Evolutionary conservation across 2,797 vertebrate species (phyloP).

Genomic region (Pseudochirops cupreus): DNA sequence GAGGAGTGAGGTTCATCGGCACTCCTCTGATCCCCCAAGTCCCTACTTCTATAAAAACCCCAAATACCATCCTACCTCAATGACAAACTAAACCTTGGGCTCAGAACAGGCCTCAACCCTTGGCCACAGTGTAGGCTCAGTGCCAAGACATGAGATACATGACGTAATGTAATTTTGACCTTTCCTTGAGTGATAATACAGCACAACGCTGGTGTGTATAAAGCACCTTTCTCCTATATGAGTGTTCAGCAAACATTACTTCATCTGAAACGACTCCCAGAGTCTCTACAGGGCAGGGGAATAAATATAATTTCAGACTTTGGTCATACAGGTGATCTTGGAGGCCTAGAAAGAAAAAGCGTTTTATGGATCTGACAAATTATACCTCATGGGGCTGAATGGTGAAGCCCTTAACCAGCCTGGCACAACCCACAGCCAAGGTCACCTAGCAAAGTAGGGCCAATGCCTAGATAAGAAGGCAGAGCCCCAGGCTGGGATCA

Average conservation of each 20-base stretch:
- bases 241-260: not conserved
- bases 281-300: constrained; percentile 20
- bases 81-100: not conserved
- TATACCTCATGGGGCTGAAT: not conserved
- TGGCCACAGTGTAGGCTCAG: not conserved
- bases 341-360: constrained; percentile 32
- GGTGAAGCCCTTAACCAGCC: not conserved
- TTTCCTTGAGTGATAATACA: not conserved
- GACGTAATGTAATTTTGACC: not conserved
- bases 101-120: not conserved
- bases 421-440: constrained; percentile 2
- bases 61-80: not conserved
- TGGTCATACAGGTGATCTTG: constrained; percentile 60
- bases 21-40: not conserved
- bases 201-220: not conserved
- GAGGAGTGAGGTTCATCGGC: not conserved
- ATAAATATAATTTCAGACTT: constrained; percentile 51
- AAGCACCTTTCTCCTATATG: not conserved
- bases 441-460: constrained; percentile 10
- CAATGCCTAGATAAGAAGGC: not conserved
- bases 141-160: not conserved
- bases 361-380: constrained; percentile 73
- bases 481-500: not conserved
- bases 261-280: not conserved
- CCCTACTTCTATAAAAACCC: not conserved